A percentile compares a stretch with the other conserved stretches of the same genome.
Evolutionary conservation across 2,113 vertebrate species (phyloP).

Genomic region (Aphyosemion australe): DNA sequence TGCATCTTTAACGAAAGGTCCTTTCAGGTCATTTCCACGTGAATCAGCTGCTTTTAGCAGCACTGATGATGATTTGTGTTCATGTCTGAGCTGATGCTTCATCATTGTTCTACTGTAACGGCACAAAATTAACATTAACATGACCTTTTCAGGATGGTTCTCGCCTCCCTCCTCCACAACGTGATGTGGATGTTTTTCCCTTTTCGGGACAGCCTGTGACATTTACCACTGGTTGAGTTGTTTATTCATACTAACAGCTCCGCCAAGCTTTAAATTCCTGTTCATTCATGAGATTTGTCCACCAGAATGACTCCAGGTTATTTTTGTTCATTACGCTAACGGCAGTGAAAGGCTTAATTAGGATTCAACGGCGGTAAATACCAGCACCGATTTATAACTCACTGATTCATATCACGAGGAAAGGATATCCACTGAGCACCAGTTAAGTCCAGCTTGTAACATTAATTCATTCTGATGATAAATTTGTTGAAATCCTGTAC

Average conservation of each 20-base stretch:
- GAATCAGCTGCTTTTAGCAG: conserved; percentile 9
- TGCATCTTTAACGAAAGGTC: conserved; percentile 17
- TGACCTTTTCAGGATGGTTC: not conserved
- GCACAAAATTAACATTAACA: conserved; percentile 67
- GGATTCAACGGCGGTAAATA: no score
- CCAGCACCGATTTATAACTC: no score
- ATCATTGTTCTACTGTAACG: conserved; percentile 24
- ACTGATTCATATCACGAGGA: no score
- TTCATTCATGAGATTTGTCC: conserved; percentile 20
- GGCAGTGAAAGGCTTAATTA: not conserved
- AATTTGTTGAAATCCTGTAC: conserved; percentile 47
- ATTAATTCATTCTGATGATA: conserved; percentile 6
- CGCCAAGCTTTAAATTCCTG: not conserved
- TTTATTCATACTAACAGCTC: conserved; percentile 41
- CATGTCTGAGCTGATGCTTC: conserved; percentile 44
- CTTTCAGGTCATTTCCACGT: conserved; percentile 6
- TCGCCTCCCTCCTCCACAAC: not conserved
- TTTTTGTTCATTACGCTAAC: conserved; percentile 40
- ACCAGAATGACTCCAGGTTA: conserved; percentile 24
- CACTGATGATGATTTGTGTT: conserved; percentile 35
- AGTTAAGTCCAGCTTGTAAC: no score
- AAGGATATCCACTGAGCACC: no score
- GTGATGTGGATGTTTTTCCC: conserved; percentile 37
- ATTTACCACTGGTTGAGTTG: conserved; percentile 47
- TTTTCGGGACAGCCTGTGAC: conserved; percentile 46